Percentiles rank a stretch among this genome's conserved stretches.
Evolutionary conservation across 2,888 invertebrate species (phyloP).

Genomic region (Axea sp.): DNA sequence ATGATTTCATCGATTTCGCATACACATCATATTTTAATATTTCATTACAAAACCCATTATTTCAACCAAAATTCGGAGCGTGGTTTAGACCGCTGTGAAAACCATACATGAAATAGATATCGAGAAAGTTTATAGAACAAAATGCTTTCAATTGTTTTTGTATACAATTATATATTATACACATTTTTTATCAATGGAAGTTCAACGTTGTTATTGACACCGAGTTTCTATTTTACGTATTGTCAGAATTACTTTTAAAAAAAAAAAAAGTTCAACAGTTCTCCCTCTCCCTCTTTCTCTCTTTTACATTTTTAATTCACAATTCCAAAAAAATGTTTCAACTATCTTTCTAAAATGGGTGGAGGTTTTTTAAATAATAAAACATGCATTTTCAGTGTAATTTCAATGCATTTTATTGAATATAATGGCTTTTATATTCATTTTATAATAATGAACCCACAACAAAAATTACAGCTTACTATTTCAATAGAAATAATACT

Average conservation of each 20-base stretch:
- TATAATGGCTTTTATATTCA: conserved; percentile 38
- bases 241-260: conserved; percentile 13
- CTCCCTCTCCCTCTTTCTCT: no score
- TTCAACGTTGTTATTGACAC: conserved; percentile 18
- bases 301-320: conserved; percentile 11
- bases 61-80: conserved; percentile 37
- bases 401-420: conserved; percentile 45
- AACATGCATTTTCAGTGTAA: conserved; percentile 36
- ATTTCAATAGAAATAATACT: conserved; percentile 27
- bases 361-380: conserved; percentile 31
- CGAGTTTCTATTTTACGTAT: conserved; percentile 3
- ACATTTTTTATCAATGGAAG: conserved; percentile 18
- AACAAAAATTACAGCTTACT: conserved; percentile 19
- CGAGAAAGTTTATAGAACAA: conserved; percentile 30
- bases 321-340: conserved; percentile 16
- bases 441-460: conserved; percentile 34
- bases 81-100: conserved; percentile 23
- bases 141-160: conserved; percentile 46
- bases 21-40: conserved; percentile 43
- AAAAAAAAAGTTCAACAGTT: no score
- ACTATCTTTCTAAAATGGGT: conserved; percentile 5
- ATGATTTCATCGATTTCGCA: conserved; percentile 28
- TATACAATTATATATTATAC: conserved; percentile 46
- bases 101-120: no score
- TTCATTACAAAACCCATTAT: conserved; percentile 56